Percentiles rank a stretch among this genome's conserved stretches.
phyloP scores from a whole-genome alignment of 2,113 vertebrate genomes.

The Crotalus horridus region DNA sequence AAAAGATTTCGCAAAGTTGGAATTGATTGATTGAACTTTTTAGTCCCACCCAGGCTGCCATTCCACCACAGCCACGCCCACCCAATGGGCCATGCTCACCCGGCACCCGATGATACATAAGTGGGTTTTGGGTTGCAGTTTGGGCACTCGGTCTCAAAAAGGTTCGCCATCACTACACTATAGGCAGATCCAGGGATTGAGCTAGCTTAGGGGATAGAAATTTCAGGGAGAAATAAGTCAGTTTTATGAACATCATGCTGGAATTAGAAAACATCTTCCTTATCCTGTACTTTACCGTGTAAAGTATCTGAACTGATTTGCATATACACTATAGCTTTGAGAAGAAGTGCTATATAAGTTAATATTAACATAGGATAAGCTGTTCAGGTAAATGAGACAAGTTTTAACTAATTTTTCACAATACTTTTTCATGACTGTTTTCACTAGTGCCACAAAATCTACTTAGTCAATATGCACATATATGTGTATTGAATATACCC shows the following conservation, averaged over 20 bases:
- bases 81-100: no score
- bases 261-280: neutral
- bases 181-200: neutral
- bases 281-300: neutral
- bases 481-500: neutral
- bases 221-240: neutral
- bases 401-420: neutral
- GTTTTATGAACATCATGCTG: neutral
- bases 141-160: no score
- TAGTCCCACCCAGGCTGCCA: no score
- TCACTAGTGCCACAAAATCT: neutral
- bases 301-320: neutral
- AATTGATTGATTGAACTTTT: no score
- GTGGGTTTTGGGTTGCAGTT: no score
- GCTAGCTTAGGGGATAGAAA: neutral
- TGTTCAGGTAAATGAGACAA: neutral
- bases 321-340: neutral
- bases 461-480: neutral
- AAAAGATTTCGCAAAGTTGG: no score
- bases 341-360: neutral
- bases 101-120: no score
- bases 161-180: no score
- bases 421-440: neutral
- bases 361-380: neutral
- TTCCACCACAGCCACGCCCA: no score